These are phyloP conservation scores for Erebia palarica DNA, from an alignment of 2,888 invertebrate genomes.

Conservation along the genomic window DNA sequence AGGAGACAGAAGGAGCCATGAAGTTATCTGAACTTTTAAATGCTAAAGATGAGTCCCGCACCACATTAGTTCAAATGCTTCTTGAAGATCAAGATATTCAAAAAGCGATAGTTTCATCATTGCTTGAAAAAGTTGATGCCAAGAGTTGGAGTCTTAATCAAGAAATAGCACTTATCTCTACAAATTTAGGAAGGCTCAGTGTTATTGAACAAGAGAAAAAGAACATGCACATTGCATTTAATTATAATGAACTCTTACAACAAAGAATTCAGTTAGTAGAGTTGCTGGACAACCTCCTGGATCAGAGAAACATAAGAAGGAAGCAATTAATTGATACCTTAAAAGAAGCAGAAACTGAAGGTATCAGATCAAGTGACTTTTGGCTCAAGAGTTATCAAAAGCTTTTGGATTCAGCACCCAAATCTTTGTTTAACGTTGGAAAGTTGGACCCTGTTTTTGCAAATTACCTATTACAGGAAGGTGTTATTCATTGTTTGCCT, in stretches of 20 bases:
- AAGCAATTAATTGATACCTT: slow-evolving; percentile 86
- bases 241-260: slow-evolving; percentile 87
- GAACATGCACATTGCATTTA: slow-evolving; percentile 85
- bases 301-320: slow-evolving; percentile 86
- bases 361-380: slow-evolving; percentile 81
- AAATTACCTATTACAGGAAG: slow-evolving; percentile 86
- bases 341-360: slow-evolving; percentile 86
- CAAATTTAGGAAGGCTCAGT: slow-evolving; percentile 87
- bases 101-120: slow-evolving; percentile 86
- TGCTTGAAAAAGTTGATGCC: slow-evolving; percentile 88
- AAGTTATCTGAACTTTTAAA: slow-evolving; percentile 83
- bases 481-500: slow-evolving; percentile 89
- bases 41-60: slow-evolving; percentile 84
- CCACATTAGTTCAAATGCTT: slow-evolving; percentile 83
- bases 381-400: slow-evolving; percentile 93
- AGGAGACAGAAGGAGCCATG: slow-evolving; percentile 83
- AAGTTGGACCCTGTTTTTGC: slow-evolving; percentile 86
- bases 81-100: slow-evolving; percentile 87
- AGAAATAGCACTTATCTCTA: slow-evolving; percentile 88
- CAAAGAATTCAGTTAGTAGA: slow-evolving; percentile 86
- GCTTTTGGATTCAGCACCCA: slow-evolving; percentile 89
- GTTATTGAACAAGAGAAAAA: slow-evolving; percentile 87
- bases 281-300: slow-evolving; percentile 85
- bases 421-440: slow-evolving; percentile 83
- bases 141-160: slow-evolving; percentile 89